These are phyloP conservation scores for Drosophila aff. DNA, from an alignment of 1,140 invertebrate species.

Conservation along the genomic window DNA sequence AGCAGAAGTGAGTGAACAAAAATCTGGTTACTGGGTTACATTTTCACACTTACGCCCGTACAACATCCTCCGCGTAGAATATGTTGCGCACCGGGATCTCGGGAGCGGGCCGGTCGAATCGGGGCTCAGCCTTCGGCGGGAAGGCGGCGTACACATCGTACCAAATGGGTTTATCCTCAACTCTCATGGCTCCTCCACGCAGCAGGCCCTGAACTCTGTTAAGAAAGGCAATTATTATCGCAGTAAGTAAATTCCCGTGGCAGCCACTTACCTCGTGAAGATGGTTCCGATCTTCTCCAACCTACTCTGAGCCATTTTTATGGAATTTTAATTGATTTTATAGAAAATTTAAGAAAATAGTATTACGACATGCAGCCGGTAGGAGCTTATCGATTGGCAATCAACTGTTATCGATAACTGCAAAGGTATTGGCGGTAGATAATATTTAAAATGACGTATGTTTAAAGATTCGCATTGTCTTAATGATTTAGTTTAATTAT, in stretches of 20 bases:
- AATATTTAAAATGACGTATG: not conserved
- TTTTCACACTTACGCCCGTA: conserved; percentile 91
- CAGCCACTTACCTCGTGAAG: conserved; percentile 87
- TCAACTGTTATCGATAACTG: conserved; percentile 2
- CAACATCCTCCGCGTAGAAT: conserved; percentile 93
- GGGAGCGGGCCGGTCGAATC: conserved; percentile 88
- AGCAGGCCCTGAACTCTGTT: conserved; percentile 91
- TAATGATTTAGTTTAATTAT: too few species aligned
- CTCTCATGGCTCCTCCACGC: conserved; percentile 89
- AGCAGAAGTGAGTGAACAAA: not conserved
- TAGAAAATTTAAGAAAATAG: conserved; percentile 10
- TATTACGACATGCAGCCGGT: conserved; percentile 63
- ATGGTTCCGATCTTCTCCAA: conserved; percentile 91
- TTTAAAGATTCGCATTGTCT: not conserved
- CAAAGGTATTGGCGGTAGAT: not conserved
- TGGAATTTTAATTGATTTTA: conserved; percentile 43
- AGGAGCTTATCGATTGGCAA: not conserved
- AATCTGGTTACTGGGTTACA: rapidly evolving
- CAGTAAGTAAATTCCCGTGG: not conserved
- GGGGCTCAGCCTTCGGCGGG: conserved; percentile 93
- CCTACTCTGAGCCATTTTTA: conserved; percentile 88
- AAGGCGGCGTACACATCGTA: conserved; percentile 94
- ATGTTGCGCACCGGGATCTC: conserved; percentile 88
- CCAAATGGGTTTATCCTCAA: conserved; percentile 94
- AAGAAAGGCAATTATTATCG: conserved; percentile 53